These are phyloP conservation scores for Caiman crocodilus DNA, from an alignment of 2,797 vertebrate genomes.

Conservation along the genomic window DNA sequence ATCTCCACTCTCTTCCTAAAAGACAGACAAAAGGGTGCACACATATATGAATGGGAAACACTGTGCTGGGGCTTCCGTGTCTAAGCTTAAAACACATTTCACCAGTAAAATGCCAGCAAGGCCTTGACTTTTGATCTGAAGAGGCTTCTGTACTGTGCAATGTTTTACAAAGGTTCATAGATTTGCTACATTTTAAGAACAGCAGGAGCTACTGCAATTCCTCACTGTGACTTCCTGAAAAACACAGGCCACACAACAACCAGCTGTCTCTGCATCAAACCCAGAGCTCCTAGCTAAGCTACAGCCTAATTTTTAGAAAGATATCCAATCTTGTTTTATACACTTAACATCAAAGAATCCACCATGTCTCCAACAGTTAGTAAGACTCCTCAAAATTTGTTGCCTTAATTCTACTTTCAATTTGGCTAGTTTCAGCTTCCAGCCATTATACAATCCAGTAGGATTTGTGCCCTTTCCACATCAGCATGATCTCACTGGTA, in stretches of 20 bases:
- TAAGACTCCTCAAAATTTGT: background rate
- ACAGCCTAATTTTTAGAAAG: background rate
- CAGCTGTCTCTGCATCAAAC: background rate
- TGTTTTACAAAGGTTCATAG: background rate
- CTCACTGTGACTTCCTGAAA: background rate
- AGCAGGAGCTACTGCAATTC: background rate
- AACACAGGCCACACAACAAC: background rate
- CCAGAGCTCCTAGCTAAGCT: background rate
- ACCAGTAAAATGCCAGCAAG: background rate
- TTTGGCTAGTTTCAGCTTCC: background rate
- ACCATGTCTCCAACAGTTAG: background rate
- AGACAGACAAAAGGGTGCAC: background rate
- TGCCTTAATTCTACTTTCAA: background rate
- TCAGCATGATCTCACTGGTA: background rate
- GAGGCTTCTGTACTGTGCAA: background rate
- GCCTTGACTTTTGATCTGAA: background rate
- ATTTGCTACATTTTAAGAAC: fast-evolving
- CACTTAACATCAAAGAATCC: background rate
- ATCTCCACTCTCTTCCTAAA: conserved; percentile 91
- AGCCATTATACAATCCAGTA: background rate
- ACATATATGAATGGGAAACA: background rate
- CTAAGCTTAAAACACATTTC: background rate
- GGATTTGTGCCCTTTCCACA: background rate
- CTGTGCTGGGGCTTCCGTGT: background rate
- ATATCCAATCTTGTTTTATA: background rate